phyloP scores from a whole-genome alignment of 2,113 vertebrate genomes.

The rat (Rattus norvegicus) region DNA sequence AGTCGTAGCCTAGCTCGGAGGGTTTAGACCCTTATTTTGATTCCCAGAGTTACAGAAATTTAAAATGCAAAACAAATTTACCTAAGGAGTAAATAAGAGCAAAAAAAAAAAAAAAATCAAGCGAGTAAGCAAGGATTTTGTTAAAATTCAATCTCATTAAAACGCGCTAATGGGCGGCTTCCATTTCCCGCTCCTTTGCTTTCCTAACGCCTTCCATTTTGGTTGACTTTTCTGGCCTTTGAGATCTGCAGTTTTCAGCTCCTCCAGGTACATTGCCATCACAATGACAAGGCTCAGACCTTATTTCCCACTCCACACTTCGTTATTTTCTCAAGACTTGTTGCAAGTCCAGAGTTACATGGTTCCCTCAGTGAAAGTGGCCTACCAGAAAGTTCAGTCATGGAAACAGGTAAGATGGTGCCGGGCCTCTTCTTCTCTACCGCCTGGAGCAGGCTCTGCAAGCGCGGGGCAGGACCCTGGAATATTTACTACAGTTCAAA shows the following conservation, averaged over 20 bases:
- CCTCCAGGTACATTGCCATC: conserved; percentile 53
- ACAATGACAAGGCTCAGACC: conserved; percentile 41
- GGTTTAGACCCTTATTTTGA: neutral
- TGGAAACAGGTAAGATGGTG: conserved; percentile 76
- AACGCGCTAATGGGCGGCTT: neutral
- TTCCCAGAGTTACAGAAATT: conserved; percentile 1
- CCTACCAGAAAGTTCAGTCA: conserved; percentile 80
- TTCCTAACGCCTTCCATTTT: conserved; percentile 43
- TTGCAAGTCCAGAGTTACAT: conserved; percentile 76
- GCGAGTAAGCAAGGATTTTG: neutral
- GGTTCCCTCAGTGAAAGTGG: conserved; percentile 81
- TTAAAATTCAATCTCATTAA: conserved; percentile 52
- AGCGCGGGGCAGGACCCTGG: conserved; percentile 31
- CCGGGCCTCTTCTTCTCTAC: conserved; percentile 72
- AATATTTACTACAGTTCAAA: conserved; percentile 53
- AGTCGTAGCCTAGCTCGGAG: neutral
- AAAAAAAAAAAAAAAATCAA: conserved; percentile 48
- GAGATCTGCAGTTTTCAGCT: conserved; percentile 71
- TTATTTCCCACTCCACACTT: conserved; percentile 61
- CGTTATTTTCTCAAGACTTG: conserved; percentile 65
- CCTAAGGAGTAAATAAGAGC: conserved; percentile 20
- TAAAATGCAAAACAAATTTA: conserved; percentile 20
- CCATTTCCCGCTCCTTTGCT: neutral
- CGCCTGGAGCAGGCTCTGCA: conserved; percentile 68
- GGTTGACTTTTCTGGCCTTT: conserved; percentile 67